Base-by-base conservation (phyloP, 1,140 invertebrate species). In the Aphis gossypii region DNA sequence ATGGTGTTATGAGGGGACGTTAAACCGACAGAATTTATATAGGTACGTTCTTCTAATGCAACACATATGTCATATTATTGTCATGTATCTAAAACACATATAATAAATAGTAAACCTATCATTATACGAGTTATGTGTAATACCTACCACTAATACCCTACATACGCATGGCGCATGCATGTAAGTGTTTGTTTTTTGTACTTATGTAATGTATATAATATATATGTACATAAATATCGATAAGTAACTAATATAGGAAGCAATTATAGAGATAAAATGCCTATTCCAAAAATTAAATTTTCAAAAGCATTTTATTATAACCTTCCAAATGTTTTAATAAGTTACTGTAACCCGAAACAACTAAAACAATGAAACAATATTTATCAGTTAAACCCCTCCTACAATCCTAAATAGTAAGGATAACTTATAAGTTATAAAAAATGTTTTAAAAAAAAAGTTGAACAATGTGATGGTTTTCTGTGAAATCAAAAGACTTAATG, bases 211-310 rank as follows among this genome's bases (percentile, higher is more conserved):
- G 14, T 48, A 60, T n/a, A 68, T 68, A 30, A 60, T 14, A 60
- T 60, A 11, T 56, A 56, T 56, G 30, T 7, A 60, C 30, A 60
- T 60, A 8, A 3, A 11, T 60, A 60, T 68, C 1, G 30, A 68
- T 68, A 46, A 68, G 30, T 68, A 68, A 68, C n/a, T 68, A 76
- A n/a, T 18, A n/a, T 76, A 76, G 30, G n/a, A 76, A 76, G 5
- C 1, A 8, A 18, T n/a, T n/a, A 6, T n/a, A n/a, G 0, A n/a
- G 60, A n/a, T n/a, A 76, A n/a, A n/a, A 35, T 0, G 0, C 30
- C 0, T 4, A 35, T 35, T 76, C 30, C n/a, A 76, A 76, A 76
- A 76, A 76, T 76, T n/a, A 76, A n/a, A n/a, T 76, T 76, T n/a
- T 76, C 9, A 76, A 76, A 76, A 18, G 11, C n/a, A 18, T 30